A percentile compares a stretch with the other conserved stretches of the same genome.
Evolutionary conservation across 1,140 invertebrate genomes (phyloP).

Genomic region (Drosophila tristis): DNA sequence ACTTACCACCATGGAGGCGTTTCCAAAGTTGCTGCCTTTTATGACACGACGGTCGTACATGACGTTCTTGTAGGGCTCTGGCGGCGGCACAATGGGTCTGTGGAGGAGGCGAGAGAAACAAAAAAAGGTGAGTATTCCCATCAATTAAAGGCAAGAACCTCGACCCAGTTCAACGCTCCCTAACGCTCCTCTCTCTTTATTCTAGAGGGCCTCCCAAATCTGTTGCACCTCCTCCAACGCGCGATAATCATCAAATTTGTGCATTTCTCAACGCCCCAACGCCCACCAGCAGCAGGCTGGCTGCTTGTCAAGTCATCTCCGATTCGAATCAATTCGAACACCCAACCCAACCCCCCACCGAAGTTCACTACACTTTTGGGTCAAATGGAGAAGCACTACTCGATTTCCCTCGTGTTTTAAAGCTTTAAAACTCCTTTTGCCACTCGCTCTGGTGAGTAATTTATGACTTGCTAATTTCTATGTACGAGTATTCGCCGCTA

Average conservation of each 20-base stretch:
- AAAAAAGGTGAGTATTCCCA: slow-evolving; percentile 24
- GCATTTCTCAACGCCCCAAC: slow-evolving; percentile 40
- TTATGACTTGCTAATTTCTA: slow-evolving; percentile 73
- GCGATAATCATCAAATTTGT: slow-evolving; percentile 78
- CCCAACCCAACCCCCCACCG: slow-evolving; percentile 8
- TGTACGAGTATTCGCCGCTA: slow-evolving; percentile 1
- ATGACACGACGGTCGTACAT: slow-evolving; percentile 94
- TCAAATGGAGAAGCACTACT: slow-evolving; percentile 29
- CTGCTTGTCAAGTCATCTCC: slow-evolving; percentile 76
- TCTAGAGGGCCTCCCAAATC: slow-evolving; percentile 48
- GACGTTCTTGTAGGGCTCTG: slow-evolving; percentile 89
- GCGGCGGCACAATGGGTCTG: slow-evolving; percentile 71
- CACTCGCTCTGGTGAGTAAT: slow-evolving; percentile 56
- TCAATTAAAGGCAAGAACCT: slow-evolving; percentile 66
- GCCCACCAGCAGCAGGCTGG: slow-evolving; percentile 6
- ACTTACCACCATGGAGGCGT: slow-evolving; percentile 67
- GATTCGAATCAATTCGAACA: slow-evolving; percentile 71
- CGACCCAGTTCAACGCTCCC: slow-evolving; percentile 61
- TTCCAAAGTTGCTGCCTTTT: slow-evolving; percentile 90
- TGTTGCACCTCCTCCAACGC: slow-evolving; percentile 59
- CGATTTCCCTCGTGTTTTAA: slow-evolving; percentile 12
- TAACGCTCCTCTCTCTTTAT: background rate
- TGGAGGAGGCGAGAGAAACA: slow-evolving; percentile 18
- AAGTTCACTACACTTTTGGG: slow-evolving; percentile 81
- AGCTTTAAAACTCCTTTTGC: slow-evolving; percentile 50